Evolutionary conservation across 2,113 vertebrate genomes (phyloP), one percentile per base, ranked within the genome.

Genomic region (Platichthys flesus): DNA sequence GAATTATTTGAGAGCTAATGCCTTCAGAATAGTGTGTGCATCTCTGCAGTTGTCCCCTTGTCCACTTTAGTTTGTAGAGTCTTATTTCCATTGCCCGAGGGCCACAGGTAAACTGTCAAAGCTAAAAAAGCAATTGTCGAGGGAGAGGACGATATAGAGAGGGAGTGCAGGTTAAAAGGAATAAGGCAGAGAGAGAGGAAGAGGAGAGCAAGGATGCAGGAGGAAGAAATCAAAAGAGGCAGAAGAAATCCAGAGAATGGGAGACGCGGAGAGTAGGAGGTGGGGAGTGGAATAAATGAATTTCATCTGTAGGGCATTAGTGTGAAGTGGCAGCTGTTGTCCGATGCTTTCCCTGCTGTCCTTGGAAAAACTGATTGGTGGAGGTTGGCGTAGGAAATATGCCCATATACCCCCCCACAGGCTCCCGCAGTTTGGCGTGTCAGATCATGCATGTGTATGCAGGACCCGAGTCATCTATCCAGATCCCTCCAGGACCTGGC

Each of bases 61-160:
- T 84, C 77, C 69, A 83, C 62, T 88, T 89, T 83, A 74, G 86
- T 89, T 89, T 83, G 73, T 78, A 59, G 74, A 79, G 69, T 77
- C 63, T 23, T 69, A 55, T 72, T 67, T 67, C 52, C 66, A 58
- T 47, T 76, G 74, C 67, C 70, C 67, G 55, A 21, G 28, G 76
- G 69, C 67, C 63, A 37, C 60, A 60, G 31, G 31, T 31, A 31
- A 31, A 31, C 31, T 31, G 6, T 31, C 31, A 7, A 31, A 31
- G 84, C 74, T 88, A 76, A 85, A 79, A 79, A 76, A 79, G 76
- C 76, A 79, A 85, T 75, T 67, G 69, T 10, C 65, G 23, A 21
- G 31, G 54, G 62, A 55, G 63, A 62, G 71, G 60, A 47, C 54
- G 56, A 76, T 71, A 64, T 21, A n/a, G 26, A 21, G 74, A 58